Conservation (phyloP, 2,888 invertebrate species). For the Synanthedon vespiformis region DNA sequence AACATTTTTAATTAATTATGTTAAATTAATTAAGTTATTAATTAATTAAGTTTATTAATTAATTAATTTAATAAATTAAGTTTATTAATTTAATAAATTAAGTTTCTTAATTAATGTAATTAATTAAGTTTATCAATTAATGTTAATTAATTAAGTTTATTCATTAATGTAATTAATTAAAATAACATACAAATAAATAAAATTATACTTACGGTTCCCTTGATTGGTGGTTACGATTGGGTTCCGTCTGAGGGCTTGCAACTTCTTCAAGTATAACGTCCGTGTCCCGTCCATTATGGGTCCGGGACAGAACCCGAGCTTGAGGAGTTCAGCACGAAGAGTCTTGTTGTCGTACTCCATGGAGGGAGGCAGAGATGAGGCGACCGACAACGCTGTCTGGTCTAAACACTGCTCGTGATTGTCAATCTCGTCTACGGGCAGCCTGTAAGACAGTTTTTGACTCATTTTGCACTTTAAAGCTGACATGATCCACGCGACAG, state of each 20-base stretch:
- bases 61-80: neutral
- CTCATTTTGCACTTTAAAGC: too few species aligned
- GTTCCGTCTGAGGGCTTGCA: slow-evolving; percentile 70
- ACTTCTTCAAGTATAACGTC: slow-evolving; percentile 79
- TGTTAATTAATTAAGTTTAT: too few species aligned
- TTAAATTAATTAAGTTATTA: too few species aligned
- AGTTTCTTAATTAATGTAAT: neutral
- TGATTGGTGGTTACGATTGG: slow-evolving; percentile 23
- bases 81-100: neutral
- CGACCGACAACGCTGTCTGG: slow-evolving; percentile 49
- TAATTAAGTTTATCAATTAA: neutral
- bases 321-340: slow-evolving; percentile 73
- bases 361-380: slow-evolving; percentile 70
- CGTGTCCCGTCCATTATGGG: slow-evolving; percentile 85
- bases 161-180: too few species aligned
- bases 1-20: too few species aligned
- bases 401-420: slow-evolving; percentile 12
- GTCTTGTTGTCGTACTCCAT: slow-evolving; percentile 76
- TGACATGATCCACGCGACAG: too few species aligned
- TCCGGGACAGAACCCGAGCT: slow-evolving; percentile 79
- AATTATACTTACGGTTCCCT: slow-evolving; percentile 32
- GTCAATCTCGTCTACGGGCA: slow-evolving; percentile 40
- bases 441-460: slow-evolving; percentile 17
- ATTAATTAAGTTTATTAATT: too few species aligned
- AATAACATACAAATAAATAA: neutral